phyloP scores from a whole-genome alignment of 2,113 vertebrate genomes.

The Dryoscopus gambensis region DNA sequence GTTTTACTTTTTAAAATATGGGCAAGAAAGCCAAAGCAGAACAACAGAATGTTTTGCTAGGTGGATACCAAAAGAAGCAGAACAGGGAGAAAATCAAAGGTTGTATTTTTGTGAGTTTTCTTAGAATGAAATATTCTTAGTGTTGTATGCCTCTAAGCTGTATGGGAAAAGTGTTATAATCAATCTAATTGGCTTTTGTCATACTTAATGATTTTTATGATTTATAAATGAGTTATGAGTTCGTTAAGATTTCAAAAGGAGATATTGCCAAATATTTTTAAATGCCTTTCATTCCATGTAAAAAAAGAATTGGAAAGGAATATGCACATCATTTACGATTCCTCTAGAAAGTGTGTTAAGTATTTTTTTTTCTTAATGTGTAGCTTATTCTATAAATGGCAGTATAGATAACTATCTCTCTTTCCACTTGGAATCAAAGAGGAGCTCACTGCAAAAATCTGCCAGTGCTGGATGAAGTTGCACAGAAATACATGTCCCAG shows the following conservation, averaged over 20 bases:
- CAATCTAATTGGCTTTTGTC: background rate
- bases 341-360: background rate
- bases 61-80: background rate
- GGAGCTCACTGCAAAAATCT: background rate
- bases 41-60: background rate
- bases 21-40: background rate
- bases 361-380: background rate
- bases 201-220: background rate
- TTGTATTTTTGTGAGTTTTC: background rate
- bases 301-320: background rate
- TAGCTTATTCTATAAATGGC: constrained; percentile 2
- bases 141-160: background rate
- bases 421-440: background rate
- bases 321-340: background rate
- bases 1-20: background rate
- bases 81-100: background rate
- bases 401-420: background rate
- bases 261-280: background rate
- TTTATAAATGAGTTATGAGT: background rate
- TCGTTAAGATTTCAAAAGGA: background rate
- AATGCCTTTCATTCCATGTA: background rate
- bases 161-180: background rate
- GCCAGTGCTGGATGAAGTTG: background rate
- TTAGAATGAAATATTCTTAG: background rate
- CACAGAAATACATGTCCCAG: background rate